These are phyloP conservation scores for Acrocyrtus sp. DNA, from an alignment of 2,888 invertebrate genomes.

Conservation along the genomic window DNA sequence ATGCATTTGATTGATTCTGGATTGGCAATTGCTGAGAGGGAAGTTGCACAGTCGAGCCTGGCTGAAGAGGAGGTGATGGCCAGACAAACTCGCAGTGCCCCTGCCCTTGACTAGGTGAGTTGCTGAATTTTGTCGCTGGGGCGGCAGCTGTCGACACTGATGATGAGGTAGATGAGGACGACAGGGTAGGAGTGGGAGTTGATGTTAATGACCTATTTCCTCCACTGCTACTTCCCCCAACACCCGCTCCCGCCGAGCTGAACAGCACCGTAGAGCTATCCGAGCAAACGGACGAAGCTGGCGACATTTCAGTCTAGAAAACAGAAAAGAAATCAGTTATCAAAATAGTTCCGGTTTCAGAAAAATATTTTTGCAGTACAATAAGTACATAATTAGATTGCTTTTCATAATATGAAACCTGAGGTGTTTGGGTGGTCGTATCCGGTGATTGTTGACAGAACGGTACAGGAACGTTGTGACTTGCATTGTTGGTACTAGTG, in stretches of 20 bases:
- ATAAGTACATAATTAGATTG: neutral
- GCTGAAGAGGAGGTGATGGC: slow-evolving; percentile 39
- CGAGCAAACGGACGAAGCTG: slow-evolving; percentile 62
- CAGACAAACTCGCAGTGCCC: slow-evolving; percentile 57
- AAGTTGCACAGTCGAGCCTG: slow-evolving; percentile 1
- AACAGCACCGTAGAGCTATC: slow-evolving; percentile 49
- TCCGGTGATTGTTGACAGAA: slow-evolving; percentile 63
- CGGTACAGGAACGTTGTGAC: slow-evolving; percentile 59
- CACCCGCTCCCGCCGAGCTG: slow-evolving; percentile 39
- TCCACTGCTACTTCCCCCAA: slow-evolving; percentile 42
- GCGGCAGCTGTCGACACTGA: slow-evolving; percentile 14
- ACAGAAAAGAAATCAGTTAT: slow-evolving; percentile 15
- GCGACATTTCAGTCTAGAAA: slow-evolving; percentile 62
- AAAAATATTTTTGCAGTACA: no score
- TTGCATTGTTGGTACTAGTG: slow-evolving; percentile 4
- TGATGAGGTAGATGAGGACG: slow-evolving; percentile 37
- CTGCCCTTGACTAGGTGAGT: slow-evolving; percentile 51
- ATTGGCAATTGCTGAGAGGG: no score
- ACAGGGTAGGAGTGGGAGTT: slow-evolving; percentile 54
- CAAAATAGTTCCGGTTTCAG: neutral
- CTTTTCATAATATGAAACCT: slow-evolving; percentile 54
- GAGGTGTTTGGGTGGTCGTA: slow-evolving; percentile 63
- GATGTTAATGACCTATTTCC: slow-evolving; percentile 50
- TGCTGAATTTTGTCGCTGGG: slow-evolving; percentile 41
- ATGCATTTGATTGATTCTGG: slow-evolving; percentile 7